Evolutionary conservation across 1,140 invertebrate species (phyloP).

Genomic region (Zelostemma sp.): DNA sequence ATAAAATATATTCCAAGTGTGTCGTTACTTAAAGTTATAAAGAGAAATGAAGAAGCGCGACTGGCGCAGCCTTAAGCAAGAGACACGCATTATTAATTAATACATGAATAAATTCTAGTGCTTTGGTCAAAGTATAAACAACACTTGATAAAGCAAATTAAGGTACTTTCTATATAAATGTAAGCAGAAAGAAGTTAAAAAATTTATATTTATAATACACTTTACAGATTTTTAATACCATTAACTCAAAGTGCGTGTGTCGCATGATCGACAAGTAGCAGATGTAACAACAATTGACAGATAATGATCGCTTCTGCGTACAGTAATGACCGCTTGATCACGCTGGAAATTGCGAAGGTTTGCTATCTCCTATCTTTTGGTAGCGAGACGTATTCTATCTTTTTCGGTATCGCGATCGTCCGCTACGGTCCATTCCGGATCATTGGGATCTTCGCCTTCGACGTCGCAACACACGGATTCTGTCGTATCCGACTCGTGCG

Average conservation of each 20-base stretch:
- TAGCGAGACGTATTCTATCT: constrained; percentile 67
- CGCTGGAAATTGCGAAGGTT: constrained; percentile 55
- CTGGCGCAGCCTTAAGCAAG: constrained; percentile 7
- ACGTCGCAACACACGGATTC: constrained; percentile 73
- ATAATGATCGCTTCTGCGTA: constrained; percentile 60
- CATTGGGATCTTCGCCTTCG: constrained; percentile 82
- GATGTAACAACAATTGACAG: constrained; percentile 66
- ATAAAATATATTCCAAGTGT: constrained; percentile 28
- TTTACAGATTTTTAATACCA: constrained; percentile 70
- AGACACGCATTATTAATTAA: constrained; percentile 39
- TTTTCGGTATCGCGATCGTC: constrained; percentile 66
- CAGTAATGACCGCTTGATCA: constrained; percentile 59
- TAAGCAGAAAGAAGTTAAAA: constrained; percentile 69
- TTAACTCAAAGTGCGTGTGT: constrained; percentile 68
- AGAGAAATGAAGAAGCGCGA: constrained; percentile 3
- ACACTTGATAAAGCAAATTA: constrained; percentile 58
- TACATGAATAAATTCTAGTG: constrained; percentile 43
- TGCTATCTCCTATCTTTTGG: constrained; percentile 68
- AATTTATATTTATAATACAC: constrained; percentile 72
- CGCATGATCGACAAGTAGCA: constrained; percentile 64
- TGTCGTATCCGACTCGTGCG: constrained; percentile 73
- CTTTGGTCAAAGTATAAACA: constrained; percentile 58
- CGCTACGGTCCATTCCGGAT: constrained; percentile 81
- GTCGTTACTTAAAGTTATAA: constrained; percentile 20
- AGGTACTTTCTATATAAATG: constrained; percentile 54